Evolutionary conservation across 2,888 invertebrate species (phyloP).

Genomic region (Pegoplata infirma): DNA sequence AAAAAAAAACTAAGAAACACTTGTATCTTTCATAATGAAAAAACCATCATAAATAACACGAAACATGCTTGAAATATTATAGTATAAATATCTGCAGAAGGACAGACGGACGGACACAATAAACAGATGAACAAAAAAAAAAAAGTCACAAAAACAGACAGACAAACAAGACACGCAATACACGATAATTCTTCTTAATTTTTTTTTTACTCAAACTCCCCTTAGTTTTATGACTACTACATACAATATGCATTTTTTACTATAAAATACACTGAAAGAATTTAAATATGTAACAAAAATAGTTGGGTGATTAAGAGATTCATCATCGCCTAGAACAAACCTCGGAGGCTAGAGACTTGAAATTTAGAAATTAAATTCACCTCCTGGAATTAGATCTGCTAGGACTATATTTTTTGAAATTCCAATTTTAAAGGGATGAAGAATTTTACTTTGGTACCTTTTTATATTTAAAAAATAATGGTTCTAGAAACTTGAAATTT

Average conservation of each 20-base stretch:
- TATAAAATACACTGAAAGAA: constrained; percentile 19
- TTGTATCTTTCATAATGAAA: constrained; percentile 64
- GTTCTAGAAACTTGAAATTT: no score
- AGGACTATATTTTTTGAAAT: no score
- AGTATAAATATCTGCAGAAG: constrained; percentile 3
- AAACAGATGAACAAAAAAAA: constrained; percentile 14
- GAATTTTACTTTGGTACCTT: no score
- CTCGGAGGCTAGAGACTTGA: no score
- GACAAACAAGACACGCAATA: constrained; percentile 51
- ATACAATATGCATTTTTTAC: constrained; percentile 25
- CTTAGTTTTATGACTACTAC: constrained; percentile 43
- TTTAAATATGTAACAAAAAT: no score
- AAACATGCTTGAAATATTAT: constrained; percentile 61
- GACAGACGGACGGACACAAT: constrained; percentile 11
- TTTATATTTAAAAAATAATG: no score
- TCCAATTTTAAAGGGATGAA: no score
- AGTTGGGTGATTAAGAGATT: no score
- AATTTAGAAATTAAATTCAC: no score
- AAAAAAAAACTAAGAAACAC: constrained; percentile 64
- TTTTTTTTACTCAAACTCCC: constrained; percentile 41
- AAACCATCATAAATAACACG: constrained; percentile 63
- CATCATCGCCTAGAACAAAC: no score
- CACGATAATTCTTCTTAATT: constrained; percentile 35
- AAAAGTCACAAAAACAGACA: no score
- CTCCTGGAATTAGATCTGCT: no score